Percentiles rank a stretch among this genome's conserved stretches.
Evolutionary conservation across 2,797 vertebrate genomes (phyloP).

Genomic region (Crenichthys baileyi): DNA sequence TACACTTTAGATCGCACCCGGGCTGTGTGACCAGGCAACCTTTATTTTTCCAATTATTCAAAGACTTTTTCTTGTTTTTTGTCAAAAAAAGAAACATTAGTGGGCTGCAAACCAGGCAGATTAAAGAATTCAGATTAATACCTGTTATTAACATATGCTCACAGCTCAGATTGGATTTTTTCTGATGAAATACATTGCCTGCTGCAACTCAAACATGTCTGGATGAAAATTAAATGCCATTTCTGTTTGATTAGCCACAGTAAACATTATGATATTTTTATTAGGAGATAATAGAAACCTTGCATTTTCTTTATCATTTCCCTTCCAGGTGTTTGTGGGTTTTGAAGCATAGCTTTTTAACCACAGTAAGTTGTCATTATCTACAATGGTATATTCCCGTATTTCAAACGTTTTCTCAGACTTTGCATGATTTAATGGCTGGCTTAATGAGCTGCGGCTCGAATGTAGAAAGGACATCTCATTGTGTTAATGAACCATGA

Average conservation of each 20-base stretch:
- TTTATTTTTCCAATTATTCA: slow-evolving; percentile 8
- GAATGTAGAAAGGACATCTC: slow-evolving; percentile 78
- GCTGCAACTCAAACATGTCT: slow-evolving; percentile 39
- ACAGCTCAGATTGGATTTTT: slow-evolving; percentile 60
- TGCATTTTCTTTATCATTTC: slow-evolving; percentile 67
- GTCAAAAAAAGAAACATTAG: slow-evolving; percentile 17
- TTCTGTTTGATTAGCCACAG: slow-evolving; percentile 70
- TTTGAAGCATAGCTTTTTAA: slow-evolving; percentile 63
- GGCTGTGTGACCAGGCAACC: neutral
- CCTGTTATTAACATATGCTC: slow-evolving; percentile 64
- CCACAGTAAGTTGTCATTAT: slow-evolving; percentile 67
- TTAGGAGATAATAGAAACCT: slow-evolving; percentile 66
- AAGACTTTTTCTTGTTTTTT: neutral
- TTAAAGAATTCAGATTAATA: slow-evolving; percentile 59
- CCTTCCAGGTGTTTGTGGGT: slow-evolving; percentile 62
- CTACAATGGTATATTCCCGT: slow-evolving; percentile 62
- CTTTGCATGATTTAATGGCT: slow-evolving; percentile 78
- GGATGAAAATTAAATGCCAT: slow-evolving; percentile 66
- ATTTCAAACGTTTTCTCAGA: slow-evolving; percentile 73
- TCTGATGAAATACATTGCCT: slow-evolving; percentile 47
- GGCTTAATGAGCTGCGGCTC: slow-evolving; percentile 84
- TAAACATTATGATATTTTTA: slow-evolving; percentile 71
- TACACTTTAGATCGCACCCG: neutral
- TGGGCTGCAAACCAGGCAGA: slow-evolving; percentile 47
- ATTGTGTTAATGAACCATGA: slow-evolving; percentile 84